Evolutionary conservation across 2,113 vertebrate species (phyloP).

Genomic region (Physeter macrocephalus): DNA sequence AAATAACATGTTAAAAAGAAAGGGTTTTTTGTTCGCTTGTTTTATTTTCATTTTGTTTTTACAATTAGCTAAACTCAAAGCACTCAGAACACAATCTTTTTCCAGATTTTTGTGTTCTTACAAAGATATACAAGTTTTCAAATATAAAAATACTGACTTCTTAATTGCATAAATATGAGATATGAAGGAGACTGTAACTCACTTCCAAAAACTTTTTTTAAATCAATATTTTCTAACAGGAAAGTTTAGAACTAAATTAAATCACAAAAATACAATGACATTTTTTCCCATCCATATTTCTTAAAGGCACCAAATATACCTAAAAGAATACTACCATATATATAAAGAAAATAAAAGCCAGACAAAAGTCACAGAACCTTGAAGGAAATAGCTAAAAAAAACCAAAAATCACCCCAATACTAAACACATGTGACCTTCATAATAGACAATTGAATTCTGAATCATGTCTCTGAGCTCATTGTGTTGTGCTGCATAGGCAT

Average conservation of each 20-base stretch:
- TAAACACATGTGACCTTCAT: background rate
- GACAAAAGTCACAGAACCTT: background rate
- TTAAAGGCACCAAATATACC: background rate
- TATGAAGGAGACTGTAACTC: background rate
- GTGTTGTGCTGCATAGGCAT: background rate
- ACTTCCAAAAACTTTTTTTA: background rate
- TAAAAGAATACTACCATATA: background rate
- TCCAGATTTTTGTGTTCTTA: background rate
- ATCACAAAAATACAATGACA: background rate
- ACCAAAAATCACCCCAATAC: background rate
- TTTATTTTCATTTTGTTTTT: background rate
- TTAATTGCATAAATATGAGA: background rate
- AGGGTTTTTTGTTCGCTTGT: background rate
- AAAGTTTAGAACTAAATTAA: background rate
- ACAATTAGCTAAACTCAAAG: background rate
- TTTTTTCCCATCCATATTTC: background rate
- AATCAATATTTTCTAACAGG: background rate
- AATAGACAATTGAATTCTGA: background rate
- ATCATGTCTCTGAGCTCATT: background rate
- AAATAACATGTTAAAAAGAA: background rate
- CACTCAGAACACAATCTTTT: background rate
- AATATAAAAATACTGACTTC: background rate
- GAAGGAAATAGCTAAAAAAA: background rate
- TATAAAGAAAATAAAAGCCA: background rate
- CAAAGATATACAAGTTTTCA: background rate